These are phyloP conservation scores for Maniola jurtina DNA, from an alignment of 1,140 invertebrate genomes.

Conservation along the genomic window DNA sequence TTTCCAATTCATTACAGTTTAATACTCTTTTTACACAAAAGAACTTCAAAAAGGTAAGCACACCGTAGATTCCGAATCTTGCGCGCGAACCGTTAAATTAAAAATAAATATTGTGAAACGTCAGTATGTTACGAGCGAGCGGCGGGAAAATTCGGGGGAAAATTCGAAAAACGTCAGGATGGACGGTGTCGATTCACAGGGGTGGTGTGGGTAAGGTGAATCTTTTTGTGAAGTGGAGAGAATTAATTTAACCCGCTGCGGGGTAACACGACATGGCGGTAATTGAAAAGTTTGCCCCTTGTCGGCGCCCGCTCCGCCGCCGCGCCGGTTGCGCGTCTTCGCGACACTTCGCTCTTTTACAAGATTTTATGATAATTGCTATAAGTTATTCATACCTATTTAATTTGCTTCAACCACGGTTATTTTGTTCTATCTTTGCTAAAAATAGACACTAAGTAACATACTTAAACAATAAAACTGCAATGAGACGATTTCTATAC, in stretches of 20 bases:
- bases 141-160: constrained; percentile 58
- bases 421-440: background rate
- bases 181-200: constrained; percentile 60
- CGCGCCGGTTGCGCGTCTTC: constrained; percentile 42
- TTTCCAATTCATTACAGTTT: constrained; percentile 52
- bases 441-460: too few species aligned
- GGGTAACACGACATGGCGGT: constrained; percentile 79
- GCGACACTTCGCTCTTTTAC: constrained; percentile 49
- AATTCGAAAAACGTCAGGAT: constrained; percentile 59
- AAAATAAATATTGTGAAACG: constrained; percentile 79
- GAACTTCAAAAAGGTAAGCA: constrained; percentile 60
- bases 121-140: constrained; percentile 75
- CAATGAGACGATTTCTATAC: too few species aligned
- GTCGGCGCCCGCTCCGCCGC: constrained; percentile 37
- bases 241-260: constrained; percentile 80
- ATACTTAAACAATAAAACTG: too few species aligned
- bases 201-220: constrained; percentile 69
- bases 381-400: constrained; percentile 22
- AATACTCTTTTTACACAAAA: constrained; percentile 64
- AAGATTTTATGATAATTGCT: constrained; percentile 46
- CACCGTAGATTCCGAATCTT: constrained; percentile 62
- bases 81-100: constrained; percentile 73
- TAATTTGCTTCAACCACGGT: background rate
- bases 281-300: constrained; percentile 80
- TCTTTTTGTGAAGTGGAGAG: constrained; percentile 79